Evolutionary conservation across 2,797 vertebrate genomes (phyloP).

Genomic region (Epinephelus malabaricus): DNA sequence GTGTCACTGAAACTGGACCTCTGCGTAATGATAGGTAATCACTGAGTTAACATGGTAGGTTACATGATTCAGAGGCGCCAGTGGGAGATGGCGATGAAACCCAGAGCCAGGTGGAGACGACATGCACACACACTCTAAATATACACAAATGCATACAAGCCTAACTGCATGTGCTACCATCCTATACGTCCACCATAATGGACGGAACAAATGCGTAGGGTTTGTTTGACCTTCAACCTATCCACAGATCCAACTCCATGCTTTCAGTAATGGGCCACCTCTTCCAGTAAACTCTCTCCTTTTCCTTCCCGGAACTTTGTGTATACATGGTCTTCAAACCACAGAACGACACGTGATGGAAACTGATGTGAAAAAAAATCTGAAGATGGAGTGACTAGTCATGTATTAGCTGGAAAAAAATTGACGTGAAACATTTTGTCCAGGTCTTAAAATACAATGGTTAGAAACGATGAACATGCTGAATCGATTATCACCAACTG

Average conservation of each 20-base stretch:
- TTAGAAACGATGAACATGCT: slow-evolving; percentile 71
- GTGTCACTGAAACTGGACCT: slow-evolving; percentile 71
- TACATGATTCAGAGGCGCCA: slow-evolving; percentile 70
- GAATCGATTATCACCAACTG: slow-evolving; percentile 71
- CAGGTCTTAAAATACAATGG: slow-evolving; percentile 62
- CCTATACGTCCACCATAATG: slow-evolving; percentile 50
- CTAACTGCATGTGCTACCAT: slow-evolving; percentile 32
- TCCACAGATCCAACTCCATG: slow-evolving; percentile 50
- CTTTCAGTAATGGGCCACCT: slow-evolving; percentile 71
- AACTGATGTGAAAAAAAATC: slow-evolving; percentile 58
- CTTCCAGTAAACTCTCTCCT: slow-evolving; percentile 82
- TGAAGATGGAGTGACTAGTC: slow-evolving; percentile 76
- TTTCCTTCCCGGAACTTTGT: slow-evolving; percentile 83
- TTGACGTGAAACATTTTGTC: slow-evolving; percentile 62
- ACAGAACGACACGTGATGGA: slow-evolving; percentile 75
- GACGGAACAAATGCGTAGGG: slow-evolving; percentile 71
- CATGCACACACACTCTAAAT: slow-evolving; percentile 36
- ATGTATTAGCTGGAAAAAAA: slow-evolving; percentile 70
- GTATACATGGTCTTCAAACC: slow-evolving; percentile 74
- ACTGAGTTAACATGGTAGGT: slow-evolving; percentile 66
- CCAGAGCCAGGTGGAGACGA: slow-evolving; percentile 59
- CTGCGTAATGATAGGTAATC: slow-evolving; percentile 77
- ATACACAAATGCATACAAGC: slow-evolving; percentile 35
- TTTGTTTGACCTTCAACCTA: slow-evolving; percentile 79
- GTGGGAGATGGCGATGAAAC: slow-evolving; percentile 60